Evolutionary conservation across 2,797 vertebrate species (phyloP).

Genomic region (Emys orbicularis): DNA sequence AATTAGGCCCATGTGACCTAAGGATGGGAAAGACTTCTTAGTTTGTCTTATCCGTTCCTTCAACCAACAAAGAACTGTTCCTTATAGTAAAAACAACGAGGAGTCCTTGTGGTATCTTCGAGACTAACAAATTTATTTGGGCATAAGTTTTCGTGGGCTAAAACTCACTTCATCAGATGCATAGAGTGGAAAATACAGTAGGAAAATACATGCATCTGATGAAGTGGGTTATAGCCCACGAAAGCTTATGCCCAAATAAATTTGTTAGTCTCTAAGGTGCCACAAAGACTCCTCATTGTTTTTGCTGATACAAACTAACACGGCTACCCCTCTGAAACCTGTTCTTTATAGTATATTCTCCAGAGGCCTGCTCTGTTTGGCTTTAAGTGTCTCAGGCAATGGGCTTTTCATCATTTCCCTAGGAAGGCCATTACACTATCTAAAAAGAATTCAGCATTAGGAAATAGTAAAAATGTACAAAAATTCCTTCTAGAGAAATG

Average conservation of each 20-base stretch:
- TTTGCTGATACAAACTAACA: no score
- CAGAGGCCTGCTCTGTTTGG: neutral
- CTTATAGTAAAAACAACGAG: neutral
- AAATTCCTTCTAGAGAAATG: neutral
- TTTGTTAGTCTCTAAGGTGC: no score
- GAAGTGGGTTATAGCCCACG: no score
- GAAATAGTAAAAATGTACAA: neutral
- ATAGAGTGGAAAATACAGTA: no score
- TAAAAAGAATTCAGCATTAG: neutral
- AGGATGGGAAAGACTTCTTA: neutral
- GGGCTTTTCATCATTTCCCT: neutral
- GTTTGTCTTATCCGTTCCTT: neutral
- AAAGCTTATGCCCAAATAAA: no score
- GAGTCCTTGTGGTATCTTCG: no score
- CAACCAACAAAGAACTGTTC: neutral
- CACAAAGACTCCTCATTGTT: no score
- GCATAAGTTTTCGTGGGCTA: no score
- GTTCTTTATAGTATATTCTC: neutral
- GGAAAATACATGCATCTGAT: no score
- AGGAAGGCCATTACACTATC: neutral
- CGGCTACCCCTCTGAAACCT: neutral
- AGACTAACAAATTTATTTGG: no score
- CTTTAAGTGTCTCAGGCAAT: neutral
- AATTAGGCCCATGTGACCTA: neutral
- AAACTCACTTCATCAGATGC: no score